These are phyloP conservation scores for Acrobasis consociella DNA, from an alignment of 2,888 invertebrate genomes.

Conservation along the genomic window DNA sequence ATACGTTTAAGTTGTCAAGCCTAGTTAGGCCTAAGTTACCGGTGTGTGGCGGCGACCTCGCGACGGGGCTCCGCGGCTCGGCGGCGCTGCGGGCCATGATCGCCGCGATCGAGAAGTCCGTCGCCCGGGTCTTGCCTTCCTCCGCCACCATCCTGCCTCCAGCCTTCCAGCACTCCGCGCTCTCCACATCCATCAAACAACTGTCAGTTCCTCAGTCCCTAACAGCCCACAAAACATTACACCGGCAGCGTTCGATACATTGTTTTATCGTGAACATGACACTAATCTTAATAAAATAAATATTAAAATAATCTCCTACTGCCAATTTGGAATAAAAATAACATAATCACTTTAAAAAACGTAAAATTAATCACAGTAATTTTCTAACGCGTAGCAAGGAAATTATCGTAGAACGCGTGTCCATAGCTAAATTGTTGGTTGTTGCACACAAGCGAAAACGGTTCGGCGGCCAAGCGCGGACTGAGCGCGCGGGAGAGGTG, in stretches of 20 bases:
- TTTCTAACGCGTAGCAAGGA: conserved; percentile 30
- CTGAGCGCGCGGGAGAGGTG: conserved; percentile 63
- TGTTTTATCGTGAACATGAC: conserved; percentile 45
- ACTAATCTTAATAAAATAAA: background rate
- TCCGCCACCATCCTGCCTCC: conserved; percentile 76
- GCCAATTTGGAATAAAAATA: conserved; percentile 6
- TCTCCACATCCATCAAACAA: conserved; percentile 79
- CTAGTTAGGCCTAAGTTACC: conserved; percentile 68
- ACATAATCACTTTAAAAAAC: conserved; percentile 17
- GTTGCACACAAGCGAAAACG: conserved; percentile 47
- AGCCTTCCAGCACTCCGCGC: conserved; percentile 69
- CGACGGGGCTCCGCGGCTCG: conserved; percentile 73
- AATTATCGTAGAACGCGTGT: conserved; percentile 43
- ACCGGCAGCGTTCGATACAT: conserved; percentile 65
- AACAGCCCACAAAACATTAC: conserved; percentile 51
- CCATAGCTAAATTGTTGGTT: conserved; percentile 33
- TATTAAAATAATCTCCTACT: conserved; percentile 1
- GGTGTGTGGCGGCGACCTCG: conserved; percentile 68
- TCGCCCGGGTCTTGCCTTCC: conserved; percentile 84
- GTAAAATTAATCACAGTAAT: conserved; percentile 21
- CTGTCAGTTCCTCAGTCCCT: conserved; percentile 51
- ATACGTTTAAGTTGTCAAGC: background rate
- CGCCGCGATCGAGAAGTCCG: conserved; percentile 97
- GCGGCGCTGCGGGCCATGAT: conserved; percentile 90
- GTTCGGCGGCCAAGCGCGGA: conserved; percentile 70